phyloP scores from a whole-genome alignment of 1,140 invertebrate genomes.

The Conus betulinus region DNA sequence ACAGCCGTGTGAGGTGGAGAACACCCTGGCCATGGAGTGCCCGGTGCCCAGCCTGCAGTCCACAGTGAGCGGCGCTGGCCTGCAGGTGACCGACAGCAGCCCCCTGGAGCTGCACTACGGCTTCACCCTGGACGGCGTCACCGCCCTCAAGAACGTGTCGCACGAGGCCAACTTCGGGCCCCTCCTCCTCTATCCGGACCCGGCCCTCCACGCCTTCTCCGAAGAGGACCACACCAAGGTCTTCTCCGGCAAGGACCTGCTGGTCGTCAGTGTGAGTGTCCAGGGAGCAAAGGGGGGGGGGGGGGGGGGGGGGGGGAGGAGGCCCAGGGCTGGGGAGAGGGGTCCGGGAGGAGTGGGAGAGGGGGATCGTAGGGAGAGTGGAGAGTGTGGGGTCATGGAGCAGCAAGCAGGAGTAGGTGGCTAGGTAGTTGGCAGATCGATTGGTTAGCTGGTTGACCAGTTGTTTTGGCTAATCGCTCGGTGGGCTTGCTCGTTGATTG shows the following conservation, averaged over 20 bases:
- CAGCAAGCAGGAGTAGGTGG: too few species aligned
- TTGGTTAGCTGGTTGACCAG: too few species aligned
- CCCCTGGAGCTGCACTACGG: constrained; percentile 69
- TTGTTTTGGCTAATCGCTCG: too few species aligned
- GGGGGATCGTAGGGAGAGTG: too few species aligned
- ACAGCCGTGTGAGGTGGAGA: constrained; percentile 45
- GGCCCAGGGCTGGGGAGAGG: not conserved
- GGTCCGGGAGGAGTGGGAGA: not conserved
- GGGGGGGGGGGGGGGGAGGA: too few species aligned
- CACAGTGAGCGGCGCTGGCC: constrained; percentile 40
- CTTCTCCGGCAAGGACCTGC: constrained; percentile 47
- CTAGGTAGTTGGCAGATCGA: too few species aligned
- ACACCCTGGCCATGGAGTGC: constrained; percentile 52
- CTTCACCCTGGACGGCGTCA: constrained; percentile 66
- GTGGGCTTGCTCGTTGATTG: too few species aligned
- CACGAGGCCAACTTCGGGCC: constrained; percentile 53
- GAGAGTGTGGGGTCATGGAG: too few species aligned
- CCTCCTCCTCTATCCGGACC: constrained; percentile 66
- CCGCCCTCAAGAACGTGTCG: constrained; percentile 61
- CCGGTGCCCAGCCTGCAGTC: constrained; percentile 52
- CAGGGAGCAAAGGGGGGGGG: not conserved
- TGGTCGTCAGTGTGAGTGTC: constrained; percentile 55
- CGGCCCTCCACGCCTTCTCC: constrained; percentile 49
- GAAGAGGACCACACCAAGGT: constrained; percentile 54
- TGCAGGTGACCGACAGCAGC: constrained; percentile 60